These are phyloP conservation scores for Alviniconcha strummeri DNA, from an alignment of 2,888 invertebrate genomes.

Conservation along the genomic window DNA sequence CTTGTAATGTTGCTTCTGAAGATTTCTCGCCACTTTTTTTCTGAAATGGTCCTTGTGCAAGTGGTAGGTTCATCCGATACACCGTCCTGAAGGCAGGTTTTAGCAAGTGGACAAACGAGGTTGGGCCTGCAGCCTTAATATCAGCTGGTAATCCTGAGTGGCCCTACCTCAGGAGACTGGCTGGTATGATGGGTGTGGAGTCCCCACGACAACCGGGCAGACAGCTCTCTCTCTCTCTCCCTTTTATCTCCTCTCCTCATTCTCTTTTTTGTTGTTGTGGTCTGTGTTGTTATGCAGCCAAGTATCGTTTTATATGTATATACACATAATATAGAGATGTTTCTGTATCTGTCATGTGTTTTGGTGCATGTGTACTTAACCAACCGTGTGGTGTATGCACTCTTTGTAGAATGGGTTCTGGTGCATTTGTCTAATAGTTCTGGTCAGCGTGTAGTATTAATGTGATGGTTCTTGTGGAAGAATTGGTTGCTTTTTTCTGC, in stretches of 20 bases:
- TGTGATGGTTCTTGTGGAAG: background rate
- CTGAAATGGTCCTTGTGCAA: background rate
- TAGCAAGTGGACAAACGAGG: background rate
- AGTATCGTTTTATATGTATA: too few species aligned
- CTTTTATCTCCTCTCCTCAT: background rate
- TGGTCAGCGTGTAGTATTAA: background rate
- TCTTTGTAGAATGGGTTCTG: background rate
- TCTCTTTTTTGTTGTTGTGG: background rate
- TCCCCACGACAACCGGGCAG: slow-evolving; percentile 32
- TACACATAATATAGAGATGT: too few species aligned
- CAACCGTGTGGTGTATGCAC: background rate
- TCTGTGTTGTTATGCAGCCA: background rate
- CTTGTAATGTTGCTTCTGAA: background rate
- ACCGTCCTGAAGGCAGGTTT: too few species aligned
- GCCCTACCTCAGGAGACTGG: slow-evolving; percentile 64
- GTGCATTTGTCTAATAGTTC: background rate
- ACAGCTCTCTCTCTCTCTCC: slow-evolving; percentile 22
- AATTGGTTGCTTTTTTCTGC: background rate
- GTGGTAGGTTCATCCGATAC: too few species aligned
- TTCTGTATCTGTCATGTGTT: background rate
- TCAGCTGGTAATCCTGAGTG: slow-evolving; percentile 95
- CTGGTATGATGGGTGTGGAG: slow-evolving; percentile 67
- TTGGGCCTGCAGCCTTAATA: slow-evolving; percentile 81
- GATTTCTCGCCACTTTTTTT: background rate
- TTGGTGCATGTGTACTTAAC: background rate